Conservation (phyloP, 1,140 invertebrate genomes). For the Campoletis sonorensis region DNA sequence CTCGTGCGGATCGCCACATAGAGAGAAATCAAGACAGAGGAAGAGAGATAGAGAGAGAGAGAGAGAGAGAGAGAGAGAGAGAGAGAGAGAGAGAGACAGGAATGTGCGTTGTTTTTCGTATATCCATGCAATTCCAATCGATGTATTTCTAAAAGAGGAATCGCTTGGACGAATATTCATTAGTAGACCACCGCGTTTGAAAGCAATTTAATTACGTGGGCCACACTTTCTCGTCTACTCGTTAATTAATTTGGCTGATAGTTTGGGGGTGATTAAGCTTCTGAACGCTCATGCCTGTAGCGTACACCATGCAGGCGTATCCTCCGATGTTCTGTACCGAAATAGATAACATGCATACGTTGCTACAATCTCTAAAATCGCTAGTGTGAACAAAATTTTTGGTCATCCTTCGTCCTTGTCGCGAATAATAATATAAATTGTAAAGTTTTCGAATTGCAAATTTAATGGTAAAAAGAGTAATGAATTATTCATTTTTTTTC, state of each 20-base stretch:
- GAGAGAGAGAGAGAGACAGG: constrained; percentile 20
- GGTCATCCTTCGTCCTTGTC: not conserved
- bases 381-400: not conserved
- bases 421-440: too few relatives aligned
- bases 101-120: constrained; percentile 15
- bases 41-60: constrained; percentile 32
- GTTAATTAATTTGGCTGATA: constrained; percentile 70
- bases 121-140: constrained; percentile 39
- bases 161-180: constrained; percentile 65
- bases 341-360: not conserved
- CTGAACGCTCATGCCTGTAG: not conserved
- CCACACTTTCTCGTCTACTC: constrained; percentile 55
- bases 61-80: constrained; percentile 50
- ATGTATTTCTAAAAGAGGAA: constrained; percentile 27
- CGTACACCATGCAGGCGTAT: not conserved
- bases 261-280: constrained; percentile 64
- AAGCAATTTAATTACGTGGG: constrained; percentile 67
- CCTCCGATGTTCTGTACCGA: not conserved
- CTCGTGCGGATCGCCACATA: constrained; percentile 36
- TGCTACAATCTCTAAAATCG: not conserved
- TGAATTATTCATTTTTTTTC: too few relatives aligned
- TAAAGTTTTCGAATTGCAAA: too few relatives aligned
- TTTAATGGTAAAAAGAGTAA: too few relatives aligned
- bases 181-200: constrained; percentile 63
- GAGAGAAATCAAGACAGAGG: constrained; percentile 21